Conservation (phyloP, 1,140 invertebrate genomes). For the Drosophila quadrilineata region DNA sequence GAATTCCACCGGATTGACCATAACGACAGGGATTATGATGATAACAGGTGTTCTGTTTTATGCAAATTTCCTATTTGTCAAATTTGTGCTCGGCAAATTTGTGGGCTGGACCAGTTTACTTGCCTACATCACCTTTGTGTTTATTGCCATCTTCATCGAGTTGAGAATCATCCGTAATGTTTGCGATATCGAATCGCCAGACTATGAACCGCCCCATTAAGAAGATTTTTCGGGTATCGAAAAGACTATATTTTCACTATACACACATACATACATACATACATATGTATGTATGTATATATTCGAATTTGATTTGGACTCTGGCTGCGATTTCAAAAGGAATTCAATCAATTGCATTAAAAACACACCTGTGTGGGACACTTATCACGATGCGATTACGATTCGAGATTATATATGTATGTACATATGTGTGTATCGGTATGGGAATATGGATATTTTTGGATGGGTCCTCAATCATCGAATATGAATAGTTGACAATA, state of each 20-base stretch:
- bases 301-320: neutral
- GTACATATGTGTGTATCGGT: neutral
- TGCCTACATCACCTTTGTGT: conserved; percentile 88
- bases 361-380: neutral
- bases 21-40: conserved; percentile 88
- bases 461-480: no score
- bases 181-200: conserved; percentile 81
- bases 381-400: conserved; percentile 19
- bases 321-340: neutral
- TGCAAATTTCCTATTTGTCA: conserved; percentile 81
- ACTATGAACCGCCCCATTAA: no score
- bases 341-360: neutral
- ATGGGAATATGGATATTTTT: no score
- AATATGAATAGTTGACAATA: no score
- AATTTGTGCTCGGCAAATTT: conserved; percentile 85
- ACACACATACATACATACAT: no score
- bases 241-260: no score
- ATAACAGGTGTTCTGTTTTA: conserved; percentile 87
- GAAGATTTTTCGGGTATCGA: no score
- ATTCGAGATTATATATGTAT: neutral
- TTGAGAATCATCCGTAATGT: conserved; percentile 88
- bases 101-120: conserved; percentile 87
- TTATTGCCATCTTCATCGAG: conserved; percentile 89
- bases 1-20: conserved; percentile 88
- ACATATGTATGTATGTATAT: neutral